These are phyloP conservation scores for Drosophila lini DNA, from an alignment of 1,140 invertebrate genomes.

Conservation along the genomic window DNA sequence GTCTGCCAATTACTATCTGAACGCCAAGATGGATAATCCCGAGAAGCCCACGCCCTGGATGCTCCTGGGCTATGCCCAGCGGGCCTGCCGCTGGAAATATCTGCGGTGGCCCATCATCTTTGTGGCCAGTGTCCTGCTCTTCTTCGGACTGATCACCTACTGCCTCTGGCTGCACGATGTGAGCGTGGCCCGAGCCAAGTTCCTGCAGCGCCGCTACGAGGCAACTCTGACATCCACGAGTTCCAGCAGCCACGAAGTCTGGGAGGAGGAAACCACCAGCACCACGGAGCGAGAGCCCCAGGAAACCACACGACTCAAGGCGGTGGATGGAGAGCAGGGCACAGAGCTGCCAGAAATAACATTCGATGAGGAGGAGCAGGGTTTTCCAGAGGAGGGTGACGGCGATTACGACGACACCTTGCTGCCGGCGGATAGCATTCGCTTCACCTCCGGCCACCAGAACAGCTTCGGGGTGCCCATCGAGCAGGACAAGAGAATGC, in stretches of 20 bases:
- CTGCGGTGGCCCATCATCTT: conserved; percentile 81
- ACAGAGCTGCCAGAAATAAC: conserved; percentile 23
- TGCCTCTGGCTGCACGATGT: conserved; percentile 80
- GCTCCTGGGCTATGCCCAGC: conserved; percentile 62
- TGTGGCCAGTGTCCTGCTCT: conserved; percentile 73
- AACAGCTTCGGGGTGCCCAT: conserved; percentile 87
- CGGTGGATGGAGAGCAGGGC: conserved; percentile 42
- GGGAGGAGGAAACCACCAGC: conserved; percentile 40
- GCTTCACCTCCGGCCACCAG: conserved; percentile 87
- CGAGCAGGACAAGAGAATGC: conserved; percentile 85
- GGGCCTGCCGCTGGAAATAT: conserved; percentile 77
- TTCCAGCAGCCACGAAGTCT: conserved; percentile 14
- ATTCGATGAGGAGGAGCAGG: conserved; percentile 21
- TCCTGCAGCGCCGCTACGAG: conserved; percentile 70
- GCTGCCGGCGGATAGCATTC: conserved; percentile 77
- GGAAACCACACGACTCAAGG: conserved; percentile 65
- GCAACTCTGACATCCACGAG: conserved; percentile 45
- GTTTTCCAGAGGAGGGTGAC: conserved; percentile 11
- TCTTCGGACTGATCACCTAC: conserved; percentile 80
- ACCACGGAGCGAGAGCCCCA: conserved; percentile 39
- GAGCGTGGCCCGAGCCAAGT: conserved; percentile 69
- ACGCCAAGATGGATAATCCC: conserved; percentile 27
- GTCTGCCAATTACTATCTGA: conserved; percentile 78
- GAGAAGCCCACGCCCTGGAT: conserved; percentile 59
- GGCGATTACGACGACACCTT: conserved; percentile 64